Conservation (phyloP, 2,113 vertebrate genomes). For the Silurus glanis region DNA sequence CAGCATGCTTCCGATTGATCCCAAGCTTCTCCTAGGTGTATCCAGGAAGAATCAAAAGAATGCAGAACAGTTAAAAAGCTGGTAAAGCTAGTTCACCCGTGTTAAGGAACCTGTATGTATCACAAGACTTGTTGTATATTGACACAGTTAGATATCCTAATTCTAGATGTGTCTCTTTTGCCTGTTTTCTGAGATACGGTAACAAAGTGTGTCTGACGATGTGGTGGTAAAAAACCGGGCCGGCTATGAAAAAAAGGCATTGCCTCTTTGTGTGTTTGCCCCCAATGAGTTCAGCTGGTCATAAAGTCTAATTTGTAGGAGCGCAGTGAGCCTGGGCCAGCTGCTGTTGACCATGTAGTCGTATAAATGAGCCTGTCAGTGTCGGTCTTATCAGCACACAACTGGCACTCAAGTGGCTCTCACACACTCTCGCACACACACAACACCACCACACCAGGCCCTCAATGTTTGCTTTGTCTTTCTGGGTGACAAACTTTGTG, state of each 20-base stretch:
- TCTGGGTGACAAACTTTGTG: slow-evolving; percentile 9
- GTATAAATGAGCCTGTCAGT: slow-evolving; percentile 98
- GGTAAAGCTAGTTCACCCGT: background rate
- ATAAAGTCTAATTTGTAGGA: slow-evolving; percentile 44
- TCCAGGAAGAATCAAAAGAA: background rate
- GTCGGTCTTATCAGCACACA: slow-evolving; percentile 98
- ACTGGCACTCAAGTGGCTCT: slow-evolving; percentile 91
- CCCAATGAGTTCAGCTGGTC: slow-evolving; percentile 41
- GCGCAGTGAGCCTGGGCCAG: slow-evolving; percentile 83
- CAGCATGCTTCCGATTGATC: background rate
- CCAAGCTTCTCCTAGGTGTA: background rate
- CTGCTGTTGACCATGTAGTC: slow-evolving; percentile 98
- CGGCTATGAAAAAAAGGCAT: slow-evolving; percentile 17
- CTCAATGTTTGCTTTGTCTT: slow-evolving; percentile 36
- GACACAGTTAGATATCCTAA: background rate
- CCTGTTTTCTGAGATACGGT: background rate
- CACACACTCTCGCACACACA: slow-evolving; percentile 12
- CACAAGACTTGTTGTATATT: background rate
- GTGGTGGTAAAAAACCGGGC: slow-evolving; percentile 19
- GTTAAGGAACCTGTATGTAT: background rate
- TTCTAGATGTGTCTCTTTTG: background rate
- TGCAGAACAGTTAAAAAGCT: background rate
- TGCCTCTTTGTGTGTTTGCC: slow-evolving; percentile 40
- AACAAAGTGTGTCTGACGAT: background rate
- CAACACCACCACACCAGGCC: slow-evolving; percentile 8